A percentile compares a stretch with the other conserved stretches of the same genome.
phyloP scores from a whole-genome alignment of 2,888 invertebrate genomes.

The Lucinisca nassula region DNA sequence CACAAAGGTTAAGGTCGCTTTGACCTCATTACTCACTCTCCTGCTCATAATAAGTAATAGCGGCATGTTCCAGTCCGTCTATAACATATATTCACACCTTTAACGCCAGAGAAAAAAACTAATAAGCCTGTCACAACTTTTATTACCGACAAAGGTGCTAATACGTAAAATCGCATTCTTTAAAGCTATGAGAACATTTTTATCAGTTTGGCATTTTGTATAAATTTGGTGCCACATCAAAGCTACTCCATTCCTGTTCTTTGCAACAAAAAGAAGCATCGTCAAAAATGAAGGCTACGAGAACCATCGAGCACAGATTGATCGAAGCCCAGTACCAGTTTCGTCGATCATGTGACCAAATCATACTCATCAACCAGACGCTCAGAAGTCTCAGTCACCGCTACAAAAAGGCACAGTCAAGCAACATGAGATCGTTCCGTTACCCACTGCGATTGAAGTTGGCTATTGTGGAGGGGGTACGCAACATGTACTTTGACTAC shows the following conservation, averaged over 20 bases:
- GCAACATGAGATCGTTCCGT: constrained; percentile 75
- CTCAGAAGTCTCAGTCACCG: constrained; percentile 70
- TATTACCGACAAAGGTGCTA: background rate
- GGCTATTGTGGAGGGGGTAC: constrained; percentile 73
- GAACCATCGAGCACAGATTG: constrained; percentile 4
- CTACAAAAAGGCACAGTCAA: constrained; percentile 75
- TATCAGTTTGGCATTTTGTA: background rate
- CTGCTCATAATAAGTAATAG: too few relatives aligned
- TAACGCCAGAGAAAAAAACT: background rate
- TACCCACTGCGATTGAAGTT: constrained; percentile 79
- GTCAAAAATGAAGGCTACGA: background rate
- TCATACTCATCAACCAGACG: constrained; percentile 74
- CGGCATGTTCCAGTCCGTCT: too few relatives aligned
- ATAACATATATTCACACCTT: background rate
- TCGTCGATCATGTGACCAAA: constrained; percentile 77
- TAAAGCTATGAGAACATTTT: background rate
- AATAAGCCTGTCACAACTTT: background rate
- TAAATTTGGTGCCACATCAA: background rate
- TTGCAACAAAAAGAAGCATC: background rate
- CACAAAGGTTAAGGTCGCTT: too few relatives aligned
- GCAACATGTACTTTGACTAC: constrained; percentile 74
- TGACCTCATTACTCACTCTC: too few relatives aligned
- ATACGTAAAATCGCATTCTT: background rate
- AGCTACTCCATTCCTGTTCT: background rate
- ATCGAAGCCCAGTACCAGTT: constrained; percentile 48